A percentile compares a stretch with the other conserved stretches of the same genome.
phyloP scores from a whole-genome alignment of 1,140 invertebrate species.

The Halesus radiatus region DNA sequence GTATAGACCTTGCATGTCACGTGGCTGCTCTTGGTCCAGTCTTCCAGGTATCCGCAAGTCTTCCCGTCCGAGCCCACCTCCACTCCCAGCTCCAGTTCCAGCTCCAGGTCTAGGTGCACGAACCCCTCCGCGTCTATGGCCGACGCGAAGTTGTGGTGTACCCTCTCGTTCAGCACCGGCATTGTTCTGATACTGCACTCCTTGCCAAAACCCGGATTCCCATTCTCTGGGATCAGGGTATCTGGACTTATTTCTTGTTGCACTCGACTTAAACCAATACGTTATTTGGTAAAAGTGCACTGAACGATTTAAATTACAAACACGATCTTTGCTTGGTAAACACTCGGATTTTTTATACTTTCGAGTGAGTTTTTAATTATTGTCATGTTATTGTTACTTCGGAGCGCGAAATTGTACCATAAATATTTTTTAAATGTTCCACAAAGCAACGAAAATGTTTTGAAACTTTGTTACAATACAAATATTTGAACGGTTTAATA shows the following conservation, averaged over 20 bases:
- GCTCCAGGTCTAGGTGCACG: constrained; percentile 44
- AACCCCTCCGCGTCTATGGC: constrained; percentile 52
- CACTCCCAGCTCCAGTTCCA: constrained; percentile 44
- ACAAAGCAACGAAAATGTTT: constrained; percentile 13
- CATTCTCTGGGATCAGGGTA: neutral
- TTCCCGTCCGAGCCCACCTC: constrained; percentile 17
- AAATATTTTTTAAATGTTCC: constrained; percentile 3
- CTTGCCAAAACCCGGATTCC: neutral
- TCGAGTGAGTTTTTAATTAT: neutral
- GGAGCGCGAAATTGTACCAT: neutral
- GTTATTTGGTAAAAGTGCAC: neutral
- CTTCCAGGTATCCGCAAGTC: neutral
- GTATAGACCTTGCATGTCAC: constrained; percentile 27
- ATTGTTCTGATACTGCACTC: constrained; percentile 5
- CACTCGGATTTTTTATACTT: neutral
- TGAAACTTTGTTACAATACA: neutral
- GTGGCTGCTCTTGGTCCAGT: constrained; percentile 20
- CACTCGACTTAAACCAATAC: neutral
- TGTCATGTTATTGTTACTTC: neutral
- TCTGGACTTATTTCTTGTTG: neutral
- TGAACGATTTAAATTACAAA: neutral
- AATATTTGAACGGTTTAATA: neutral
- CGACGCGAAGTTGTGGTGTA: constrained; percentile 36
- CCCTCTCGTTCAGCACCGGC: constrained; percentile 51
- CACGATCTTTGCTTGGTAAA: neutral